phyloP scores from a whole-genome alignment of 2,888 invertebrate species.

The Saturnia japonica region DNA sequence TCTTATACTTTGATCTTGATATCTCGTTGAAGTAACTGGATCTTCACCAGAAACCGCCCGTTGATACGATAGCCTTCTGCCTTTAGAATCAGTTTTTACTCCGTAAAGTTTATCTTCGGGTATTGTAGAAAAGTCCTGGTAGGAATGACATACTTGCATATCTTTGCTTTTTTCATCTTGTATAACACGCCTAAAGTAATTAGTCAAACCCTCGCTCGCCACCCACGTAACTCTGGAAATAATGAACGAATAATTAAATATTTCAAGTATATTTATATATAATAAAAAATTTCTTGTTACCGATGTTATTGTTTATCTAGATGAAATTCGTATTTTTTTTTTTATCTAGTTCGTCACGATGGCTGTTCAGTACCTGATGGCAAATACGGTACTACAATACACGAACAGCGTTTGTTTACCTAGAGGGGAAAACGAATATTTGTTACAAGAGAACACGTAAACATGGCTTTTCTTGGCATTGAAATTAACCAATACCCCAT shows the following conservation, averaged over 20 bases:
- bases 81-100: conserved; percentile 53
- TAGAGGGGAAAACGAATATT: no score
- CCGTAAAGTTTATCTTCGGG: conserved; percentile 49
- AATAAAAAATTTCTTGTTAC: background rate
- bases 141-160: conserved; percentile 52
- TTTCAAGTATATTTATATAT: background rate
- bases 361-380: no score
- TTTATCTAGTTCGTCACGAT: no score
- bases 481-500: no score
- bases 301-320: no score
- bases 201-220: conserved; percentile 68
- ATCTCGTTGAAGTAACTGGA: conserved; percentile 45
- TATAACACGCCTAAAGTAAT: conserved; percentile 64
- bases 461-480: no score
- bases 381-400: no score
- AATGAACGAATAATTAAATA: background rate
- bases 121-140: conserved; percentile 62
- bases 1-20: conserved; percentile 50
- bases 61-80: conserved; percentile 70
- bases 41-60: conserved; percentile 75
- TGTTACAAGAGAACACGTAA: no score
- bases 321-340: no score
- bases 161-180: conserved; percentile 64
- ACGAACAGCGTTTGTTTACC: no score
- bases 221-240: conserved; percentile 68